Base-by-base conservation (phyloP, 2,113 vertebrate species). In the Oryzias woworae region DNA sequence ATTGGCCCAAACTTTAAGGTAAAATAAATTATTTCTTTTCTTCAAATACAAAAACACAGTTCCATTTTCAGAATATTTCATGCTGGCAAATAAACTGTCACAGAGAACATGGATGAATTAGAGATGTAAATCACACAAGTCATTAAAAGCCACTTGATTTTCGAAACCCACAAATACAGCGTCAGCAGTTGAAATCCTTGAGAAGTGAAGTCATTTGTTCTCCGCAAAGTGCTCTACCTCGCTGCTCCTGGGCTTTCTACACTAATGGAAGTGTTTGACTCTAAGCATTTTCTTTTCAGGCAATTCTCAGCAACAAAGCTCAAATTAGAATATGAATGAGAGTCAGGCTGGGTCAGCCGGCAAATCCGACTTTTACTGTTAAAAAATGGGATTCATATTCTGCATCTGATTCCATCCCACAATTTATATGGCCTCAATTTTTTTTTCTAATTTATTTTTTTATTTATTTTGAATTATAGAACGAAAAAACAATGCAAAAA, bases 271-370 rank as follows among this genome's bases (percentile, higher is more conserved):
- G 45, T 36, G 75, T 85, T 85, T 76, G 74, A 75, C 83, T 77
- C n/a, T 48, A 18, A 18, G 8, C 18, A 45, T 61, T 66, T 55
- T 82, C 76, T 85, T 70, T 68, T 66, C 65, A 20, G 56, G 78
- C 77, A 66, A 78, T 80, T 76, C 77, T 85, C 66, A 78, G 65
- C 62, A 84, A 85, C 85, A 86, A 89, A 89, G 76, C 73, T 77
- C 80, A 87, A 86, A 86, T 90, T 87, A 86, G 76, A 84, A 65
- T 59, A 66, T 66, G 85, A 88, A 70, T 75, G 72, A 83, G 81
- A 36, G 8, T 36, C 36, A 36, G 36, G 36, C 36, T 36, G 36
- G 36, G 36, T 36, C 36, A 3, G 8, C 36, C 36, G 3, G 36
- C 36, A 36, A 36, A 2, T 36, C 36, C 10, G 2, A 36, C 36